phyloP scores from a whole-genome alignment of 2,888 invertebrate genomes.

The Hydriomena furcata region DNA sequence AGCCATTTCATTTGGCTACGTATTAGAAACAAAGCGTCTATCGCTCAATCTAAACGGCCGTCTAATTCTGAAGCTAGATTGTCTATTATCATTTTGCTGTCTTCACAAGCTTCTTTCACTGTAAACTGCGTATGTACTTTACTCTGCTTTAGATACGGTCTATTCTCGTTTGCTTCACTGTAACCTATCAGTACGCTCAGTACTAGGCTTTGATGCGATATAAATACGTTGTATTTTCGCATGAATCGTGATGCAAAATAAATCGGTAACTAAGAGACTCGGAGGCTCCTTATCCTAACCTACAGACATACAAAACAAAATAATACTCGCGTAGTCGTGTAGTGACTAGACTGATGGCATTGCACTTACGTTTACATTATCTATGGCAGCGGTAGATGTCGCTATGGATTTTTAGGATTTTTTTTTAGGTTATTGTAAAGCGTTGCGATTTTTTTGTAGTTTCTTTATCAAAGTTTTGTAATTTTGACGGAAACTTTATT shows the following conservation, averaged over 20 bases:
- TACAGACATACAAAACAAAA: constrained; percentile 22
- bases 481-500: constrained; percentile 4
- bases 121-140: background rate
- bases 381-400: constrained; percentile 18
- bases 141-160: background rate
- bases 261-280: constrained; percentile 24
- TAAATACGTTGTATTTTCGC: constrained; percentile 6
- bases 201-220: background rate
- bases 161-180: background rate
- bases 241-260: background rate
- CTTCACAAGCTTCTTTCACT: background rate
- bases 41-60: too few species aligned
- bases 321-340: constrained; percentile 27
- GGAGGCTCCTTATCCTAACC: constrained; percentile 24
- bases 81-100: background rate
- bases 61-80: background rate
- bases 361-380: constrained; percentile 16
- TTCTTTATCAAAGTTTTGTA: constrained; percentile 19
- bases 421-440: constrained; percentile 1
- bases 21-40: too few species aligned
- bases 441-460: constrained; percentile 16
- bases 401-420: background rate
- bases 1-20: too few species aligned
- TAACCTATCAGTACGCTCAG: background rate
- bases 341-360: constrained; percentile 36